phyloP scores from a whole-genome alignment of 2,113 vertebrate species.

The Syngnathus scovelli region DNA sequence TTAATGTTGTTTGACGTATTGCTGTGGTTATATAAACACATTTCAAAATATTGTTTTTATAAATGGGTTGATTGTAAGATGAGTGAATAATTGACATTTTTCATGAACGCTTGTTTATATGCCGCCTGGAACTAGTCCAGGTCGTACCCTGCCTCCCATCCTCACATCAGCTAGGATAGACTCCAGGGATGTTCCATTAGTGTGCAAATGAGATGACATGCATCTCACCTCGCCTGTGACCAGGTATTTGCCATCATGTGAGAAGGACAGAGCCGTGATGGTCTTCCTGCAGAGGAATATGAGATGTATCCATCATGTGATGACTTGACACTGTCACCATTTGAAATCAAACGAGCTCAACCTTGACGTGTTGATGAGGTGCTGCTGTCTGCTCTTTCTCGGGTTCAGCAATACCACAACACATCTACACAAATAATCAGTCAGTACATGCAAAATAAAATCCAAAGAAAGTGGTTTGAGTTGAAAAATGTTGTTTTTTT shows the following conservation, averaged over 20 bases:
- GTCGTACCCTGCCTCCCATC: background rate
- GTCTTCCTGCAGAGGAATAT: slow-evolving; percentile 78
- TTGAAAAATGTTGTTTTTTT: background rate
- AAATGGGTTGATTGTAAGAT: background rate
- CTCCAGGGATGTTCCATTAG: background rate
- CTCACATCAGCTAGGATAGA: background rate
- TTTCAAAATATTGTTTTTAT: background rate
- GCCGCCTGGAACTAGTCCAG: no score
- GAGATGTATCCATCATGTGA: background rate
- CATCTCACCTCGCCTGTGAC: slow-evolving; percentile 94
- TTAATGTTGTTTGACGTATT: background rate
- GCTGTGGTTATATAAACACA: background rate
- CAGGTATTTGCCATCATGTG: slow-evolving; percentile 90
- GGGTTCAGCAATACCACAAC: slow-evolving; percentile 92
- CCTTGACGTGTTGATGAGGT: slow-evolving; percentile 94
- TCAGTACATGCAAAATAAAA: background rate
- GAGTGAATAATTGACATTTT: background rate
- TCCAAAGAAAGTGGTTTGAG: background rate
- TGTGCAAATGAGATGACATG: background rate
- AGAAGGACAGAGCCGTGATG: slow-evolving; percentile 91
- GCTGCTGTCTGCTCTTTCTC: slow-evolving; percentile 85
- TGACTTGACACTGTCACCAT: background rate
- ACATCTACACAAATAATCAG: slow-evolving; percentile 70
- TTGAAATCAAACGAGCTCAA: slow-evolving; percentile 52
- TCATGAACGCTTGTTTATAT: background rate